Conservation (phyloP, 2,888 invertebrate genomes). For the Nineta flava region DNA sequence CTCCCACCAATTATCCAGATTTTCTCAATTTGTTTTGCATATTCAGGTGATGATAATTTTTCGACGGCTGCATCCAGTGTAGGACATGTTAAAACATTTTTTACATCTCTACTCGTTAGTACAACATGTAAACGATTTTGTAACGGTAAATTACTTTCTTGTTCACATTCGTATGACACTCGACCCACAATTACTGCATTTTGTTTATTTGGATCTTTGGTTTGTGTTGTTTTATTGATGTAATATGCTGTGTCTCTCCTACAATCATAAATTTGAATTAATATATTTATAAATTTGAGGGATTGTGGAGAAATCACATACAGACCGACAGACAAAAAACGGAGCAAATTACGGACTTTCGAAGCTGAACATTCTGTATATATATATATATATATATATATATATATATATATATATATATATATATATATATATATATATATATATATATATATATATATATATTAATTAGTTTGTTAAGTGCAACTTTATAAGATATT, state of each 20-base stretch:
- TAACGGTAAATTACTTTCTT: constrained; percentile 64
- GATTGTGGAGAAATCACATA: too few relatives aligned
- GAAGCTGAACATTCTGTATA: too few relatives aligned
- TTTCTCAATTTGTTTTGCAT: constrained; percentile 47
- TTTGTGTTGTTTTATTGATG: constrained; percentile 55
- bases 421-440: too few relatives aligned
- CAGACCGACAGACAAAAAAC: too few relatives aligned
- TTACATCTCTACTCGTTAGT: constrained; percentile 34
- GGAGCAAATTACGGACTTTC: too few relatives aligned
- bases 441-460: too few relatives aligned
- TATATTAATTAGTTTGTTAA: too few relatives aligned
- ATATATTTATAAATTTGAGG: neutral
- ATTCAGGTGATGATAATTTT: constrained; percentile 30
- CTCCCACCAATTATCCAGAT: constrained; percentile 86
- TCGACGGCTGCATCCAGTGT: constrained; percentile 52
- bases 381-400: too few relatives aligned
- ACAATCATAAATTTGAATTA: constrained; percentile 5
- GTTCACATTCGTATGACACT: constrained; percentile 86
- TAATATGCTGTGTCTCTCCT: constrained; percentile 87
- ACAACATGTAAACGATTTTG: constrained; percentile 67
- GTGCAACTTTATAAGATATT: too few relatives aligned
- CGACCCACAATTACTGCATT: constrained; percentile 95
- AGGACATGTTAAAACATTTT: constrained; percentile 41
- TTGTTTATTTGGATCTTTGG: constrained; percentile 41
- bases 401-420: too few relatives aligned